phyloP scores from a whole-genome alignment of 2,113 vertebrate genomes.

The Menura novaehollandiae region DNA sequence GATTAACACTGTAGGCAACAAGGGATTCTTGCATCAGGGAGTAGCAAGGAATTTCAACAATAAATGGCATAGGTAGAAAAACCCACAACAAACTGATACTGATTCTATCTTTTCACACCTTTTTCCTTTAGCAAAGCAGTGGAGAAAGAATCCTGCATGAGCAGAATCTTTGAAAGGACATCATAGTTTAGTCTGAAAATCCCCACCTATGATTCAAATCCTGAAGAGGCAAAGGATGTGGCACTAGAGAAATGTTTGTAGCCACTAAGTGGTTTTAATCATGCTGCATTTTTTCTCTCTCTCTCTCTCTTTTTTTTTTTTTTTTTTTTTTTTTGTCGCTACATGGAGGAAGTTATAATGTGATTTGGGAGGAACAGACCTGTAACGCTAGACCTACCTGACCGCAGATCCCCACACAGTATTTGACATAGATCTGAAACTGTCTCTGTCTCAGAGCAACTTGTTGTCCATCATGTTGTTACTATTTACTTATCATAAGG shows the following conservation, averaged over 20 bases:
- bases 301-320: background rate
- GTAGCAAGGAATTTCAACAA: background rate
- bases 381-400: background rate
- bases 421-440: background rate
- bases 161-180: background rate
- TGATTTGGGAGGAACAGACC: background rate
- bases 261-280: background rate
- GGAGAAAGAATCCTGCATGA: background rate
- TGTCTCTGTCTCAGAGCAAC: background rate
- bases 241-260: background rate
- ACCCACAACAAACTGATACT: background rate
- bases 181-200: background rate
- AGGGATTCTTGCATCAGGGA: background rate
- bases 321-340: background rate
- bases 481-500: background rate
- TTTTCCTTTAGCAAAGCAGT: background rate
- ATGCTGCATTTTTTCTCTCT: background rate
- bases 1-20: background rate
- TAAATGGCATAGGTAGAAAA: background rate
- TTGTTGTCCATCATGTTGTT: background rate
- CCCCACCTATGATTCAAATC: background rate
- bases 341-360: background rate
- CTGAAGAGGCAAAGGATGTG: background rate
- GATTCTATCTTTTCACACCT: background rate
- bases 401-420: background rate